These are phyloP conservation scores for Takifugu flavidus DNA, from an alignment of 2,113 vertebrate species.

Conservation along the genomic window DNA sequence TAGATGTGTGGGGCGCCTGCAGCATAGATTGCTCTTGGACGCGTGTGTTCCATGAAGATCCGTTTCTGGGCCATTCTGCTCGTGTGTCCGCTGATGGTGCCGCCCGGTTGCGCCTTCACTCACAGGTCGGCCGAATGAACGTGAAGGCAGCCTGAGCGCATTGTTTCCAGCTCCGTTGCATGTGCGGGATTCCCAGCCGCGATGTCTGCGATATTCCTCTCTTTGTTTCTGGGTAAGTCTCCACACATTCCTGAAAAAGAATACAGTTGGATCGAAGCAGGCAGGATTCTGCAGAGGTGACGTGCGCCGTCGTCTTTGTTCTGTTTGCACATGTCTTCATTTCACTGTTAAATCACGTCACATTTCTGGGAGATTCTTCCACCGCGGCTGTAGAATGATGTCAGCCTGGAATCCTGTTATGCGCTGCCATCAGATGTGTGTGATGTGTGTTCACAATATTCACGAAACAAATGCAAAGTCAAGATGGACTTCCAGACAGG, in stretches of 20 bases:
- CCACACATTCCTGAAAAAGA: slow-evolving; percentile 30
- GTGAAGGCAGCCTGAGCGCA: slow-evolving; percentile 60
- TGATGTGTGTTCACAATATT: too few relatives aligned
- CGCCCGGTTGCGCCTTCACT: slow-evolving; percentile 56
- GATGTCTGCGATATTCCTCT: slow-evolving; percentile 74
- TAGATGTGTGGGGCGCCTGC: slow-evolving; percentile 50
- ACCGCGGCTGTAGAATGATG: too few relatives aligned
- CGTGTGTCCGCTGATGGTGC: slow-evolving; percentile 45
- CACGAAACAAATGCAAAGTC: too few relatives aligned
- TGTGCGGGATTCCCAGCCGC: slow-evolving; percentile 71
- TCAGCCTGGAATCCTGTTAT: too few relatives aligned
- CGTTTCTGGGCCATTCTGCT: slow-evolving; percentile 9
- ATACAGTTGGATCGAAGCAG: too few relatives aligned
- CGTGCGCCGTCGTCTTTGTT: too few relatives aligned
- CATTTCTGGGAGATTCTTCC: too few relatives aligned
- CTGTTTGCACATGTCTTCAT: too few relatives aligned
- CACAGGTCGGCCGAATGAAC: slow-evolving; percentile 60
- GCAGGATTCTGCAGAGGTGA: too few relatives aligned
- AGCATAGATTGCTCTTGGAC: slow-evolving; percentile 70
- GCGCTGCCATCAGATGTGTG: too few relatives aligned
- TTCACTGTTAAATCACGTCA: too few relatives aligned
- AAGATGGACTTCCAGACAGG: too few relatives aligned
- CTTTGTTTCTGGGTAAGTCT: slow-evolving; percentile 78
- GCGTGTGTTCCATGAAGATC: slow-evolving; percentile 53
- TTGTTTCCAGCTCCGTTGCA: slow-evolving; percentile 64